Percentiles rank a stretch among this genome's conserved stretches.
Evolutionary conservation across 2,113 vertebrate species (phyloP).

Genomic region (Tyrannus savana): DNA sequence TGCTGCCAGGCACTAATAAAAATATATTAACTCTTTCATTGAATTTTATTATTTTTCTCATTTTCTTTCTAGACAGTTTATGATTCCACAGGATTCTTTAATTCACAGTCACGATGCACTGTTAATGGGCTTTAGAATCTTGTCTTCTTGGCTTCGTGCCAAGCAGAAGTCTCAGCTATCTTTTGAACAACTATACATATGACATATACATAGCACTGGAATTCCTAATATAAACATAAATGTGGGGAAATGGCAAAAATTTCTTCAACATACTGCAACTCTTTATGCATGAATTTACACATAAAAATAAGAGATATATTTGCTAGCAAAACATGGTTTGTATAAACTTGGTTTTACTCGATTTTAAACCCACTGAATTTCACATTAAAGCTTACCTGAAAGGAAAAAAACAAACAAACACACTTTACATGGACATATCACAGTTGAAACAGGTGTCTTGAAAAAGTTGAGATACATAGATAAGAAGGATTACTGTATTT

Average conservation of each 20-base stretch:
- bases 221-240: not conserved
- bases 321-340: not conserved
- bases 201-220: not conserved
- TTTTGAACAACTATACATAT: slow-evolving; percentile 3
- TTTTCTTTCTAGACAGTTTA: slow-evolving; percentile 49
- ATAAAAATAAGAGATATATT: not conserved
- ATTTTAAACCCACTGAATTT: not conserved
- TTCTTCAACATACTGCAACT: not conserved
- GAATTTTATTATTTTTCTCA: slow-evolving; percentile 50
- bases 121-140: slow-evolving; percentile 49
- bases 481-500: not conserved
- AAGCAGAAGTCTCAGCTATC: slow-evolving; percentile 52
- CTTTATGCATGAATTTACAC: not conserved
- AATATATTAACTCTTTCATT: slow-evolving; percentile 45
- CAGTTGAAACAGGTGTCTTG: not conserved
- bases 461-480: not conserved
- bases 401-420: not conserved
- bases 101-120: slow-evolving; percentile 34
- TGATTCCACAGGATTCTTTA: slow-evolving; percentile 44
- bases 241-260: not conserved
- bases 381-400: not conserved
- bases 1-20: slow-evolving; percentile 54
- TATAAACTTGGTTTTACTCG: not conserved
- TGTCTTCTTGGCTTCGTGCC: slow-evolving; percentile 35
- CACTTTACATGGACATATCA: not conserved